phyloP scores from a whole-genome alignment of 2,113 vertebrate species.

The Aspiorhynchus laticeps region DNA sequence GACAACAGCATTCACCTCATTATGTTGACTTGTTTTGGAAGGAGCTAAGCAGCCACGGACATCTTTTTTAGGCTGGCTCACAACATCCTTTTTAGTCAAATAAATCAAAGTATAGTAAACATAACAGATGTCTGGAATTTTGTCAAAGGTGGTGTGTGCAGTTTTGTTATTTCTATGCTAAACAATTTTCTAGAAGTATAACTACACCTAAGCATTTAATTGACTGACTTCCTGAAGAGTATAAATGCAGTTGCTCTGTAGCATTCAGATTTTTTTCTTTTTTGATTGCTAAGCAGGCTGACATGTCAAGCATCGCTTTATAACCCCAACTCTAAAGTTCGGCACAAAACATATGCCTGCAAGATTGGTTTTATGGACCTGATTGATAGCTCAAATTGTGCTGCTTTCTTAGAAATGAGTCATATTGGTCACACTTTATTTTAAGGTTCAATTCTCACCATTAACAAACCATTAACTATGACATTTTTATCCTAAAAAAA shows the following conservation, averaged over 20 bases:
- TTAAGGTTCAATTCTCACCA: too few species aligned
- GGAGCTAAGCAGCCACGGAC: neutral
- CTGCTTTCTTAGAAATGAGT: too few species aligned
- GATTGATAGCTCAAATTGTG: too few species aligned
- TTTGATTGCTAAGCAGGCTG: neutral
- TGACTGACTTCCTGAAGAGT: neutral
- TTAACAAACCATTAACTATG: too few species aligned
- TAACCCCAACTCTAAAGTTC: too few species aligned
- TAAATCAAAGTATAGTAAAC: neutral
- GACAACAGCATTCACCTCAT: slow-evolving; percentile 6
- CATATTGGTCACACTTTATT: too few species aligned
- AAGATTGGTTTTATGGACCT: too few species aligned
- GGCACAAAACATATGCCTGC: too few species aligned
- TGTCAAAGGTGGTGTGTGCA: neutral
- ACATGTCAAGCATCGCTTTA: neutral
- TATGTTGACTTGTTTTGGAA: slow-evolving; percentile 10
- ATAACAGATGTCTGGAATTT: neutral
- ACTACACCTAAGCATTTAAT: too few species aligned
- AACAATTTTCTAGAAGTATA: neutral
- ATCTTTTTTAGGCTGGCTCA: neutral
- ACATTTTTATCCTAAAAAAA: too few species aligned
- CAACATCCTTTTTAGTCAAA: neutral
- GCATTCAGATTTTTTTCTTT: too few species aligned
- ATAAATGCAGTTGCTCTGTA: neutral
- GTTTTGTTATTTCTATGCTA: neutral